phyloP scores from a whole-genome alignment of 1,140 invertebrate genomes.

The Venturia canescens region DNA sequence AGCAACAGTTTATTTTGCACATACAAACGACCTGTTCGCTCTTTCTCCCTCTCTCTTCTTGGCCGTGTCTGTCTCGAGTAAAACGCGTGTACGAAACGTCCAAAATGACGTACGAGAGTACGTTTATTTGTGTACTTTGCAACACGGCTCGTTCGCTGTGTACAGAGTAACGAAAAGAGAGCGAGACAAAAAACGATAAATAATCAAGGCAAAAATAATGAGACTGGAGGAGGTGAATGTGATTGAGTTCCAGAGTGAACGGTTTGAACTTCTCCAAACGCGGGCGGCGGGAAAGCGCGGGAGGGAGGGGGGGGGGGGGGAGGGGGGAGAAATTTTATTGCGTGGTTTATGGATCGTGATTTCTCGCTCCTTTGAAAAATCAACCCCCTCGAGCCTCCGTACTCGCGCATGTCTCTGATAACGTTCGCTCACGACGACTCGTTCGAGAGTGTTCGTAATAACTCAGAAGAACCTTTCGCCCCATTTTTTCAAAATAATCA shows the following conservation, averaged over 20 bases:
- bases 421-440: no score
- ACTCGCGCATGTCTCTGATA: no score
- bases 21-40: not conserved
- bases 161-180: not conserved
- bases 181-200: not conserved
- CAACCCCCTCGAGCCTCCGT: not conserved
- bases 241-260: conserved; percentile 11
- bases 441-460: no score
- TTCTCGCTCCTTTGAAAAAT: not conserved
- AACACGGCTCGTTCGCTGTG: not conserved
- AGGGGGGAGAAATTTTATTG: conserved; percentile 6
- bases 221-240: not conserved
- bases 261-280: conserved; percentile 21
- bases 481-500: no score
- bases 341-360: not conserved
- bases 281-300: no score
- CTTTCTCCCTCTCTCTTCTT: not conserved
- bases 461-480: no score
- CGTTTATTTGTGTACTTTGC: conserved; percentile 37
- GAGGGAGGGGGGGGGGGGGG: no score
- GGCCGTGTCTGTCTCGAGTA: not conserved
- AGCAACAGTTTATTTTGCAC: conserved; percentile 32
- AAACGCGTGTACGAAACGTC: conserved; percentile 17
- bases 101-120: conserved; percentile 33
- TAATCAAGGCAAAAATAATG: not conserved